Base-by-base conservation (phyloP, 2,888 invertebrate genomes). In the Lucinisca nassula region DNA sequence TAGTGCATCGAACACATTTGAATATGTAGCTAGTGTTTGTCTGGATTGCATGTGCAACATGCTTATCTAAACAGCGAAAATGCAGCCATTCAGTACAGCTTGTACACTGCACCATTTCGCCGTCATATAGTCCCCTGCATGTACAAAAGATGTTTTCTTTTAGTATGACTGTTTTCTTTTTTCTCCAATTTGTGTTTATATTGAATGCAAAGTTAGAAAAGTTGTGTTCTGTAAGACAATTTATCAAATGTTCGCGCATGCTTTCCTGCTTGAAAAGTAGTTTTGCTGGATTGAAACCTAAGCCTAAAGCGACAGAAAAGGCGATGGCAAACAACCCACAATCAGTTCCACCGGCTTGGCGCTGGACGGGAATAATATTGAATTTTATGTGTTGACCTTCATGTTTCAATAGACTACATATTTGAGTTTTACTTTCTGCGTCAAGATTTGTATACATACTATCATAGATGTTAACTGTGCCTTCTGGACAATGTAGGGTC, bases 61-160 rank as follows among this genome's bases (percentile, higher is more conserved):
- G n/a, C n/a, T n/a, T n/a, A n/a, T n/a, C n/a, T n/a, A n/a, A n/a
- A n/a, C n/a, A n/a, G n/a, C n/a, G n/a, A n/a, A n/a, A n/a, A n/a
- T n/a, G n/a, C n/a, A n/a, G n/a, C n/a, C n/a, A n/a, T n/a, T n/a
- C n/a, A n/a, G n/a, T n/a, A n/a, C n/a, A n/a, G n/a, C n/a, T n/a
- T n/a, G n/a, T n/a, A n/a, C 74, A 74, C n/a, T 74, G 40, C 3
- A 74, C 17, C 40, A 74, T 74, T 14, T 74, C 74, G 21, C 74
- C 45, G 45, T 74, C 49, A 30, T 74, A 74, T 6, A 40, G 21
- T 1, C 74, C 40, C 30, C 40, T 74, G 27, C 74, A 74, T 12
- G 1, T 30, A 17, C 74, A 74, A 40, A 74, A 74, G 38, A 74
- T 74, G n/a, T 74, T 49, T 45, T 45, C 49, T 74, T 45, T 74